A percentile compares a stretch with the other conserved stretches of the same genome.
Conservation (phyloP, 2,113 vertebrate genomes). For the Collichthys lucidus region DNA sequence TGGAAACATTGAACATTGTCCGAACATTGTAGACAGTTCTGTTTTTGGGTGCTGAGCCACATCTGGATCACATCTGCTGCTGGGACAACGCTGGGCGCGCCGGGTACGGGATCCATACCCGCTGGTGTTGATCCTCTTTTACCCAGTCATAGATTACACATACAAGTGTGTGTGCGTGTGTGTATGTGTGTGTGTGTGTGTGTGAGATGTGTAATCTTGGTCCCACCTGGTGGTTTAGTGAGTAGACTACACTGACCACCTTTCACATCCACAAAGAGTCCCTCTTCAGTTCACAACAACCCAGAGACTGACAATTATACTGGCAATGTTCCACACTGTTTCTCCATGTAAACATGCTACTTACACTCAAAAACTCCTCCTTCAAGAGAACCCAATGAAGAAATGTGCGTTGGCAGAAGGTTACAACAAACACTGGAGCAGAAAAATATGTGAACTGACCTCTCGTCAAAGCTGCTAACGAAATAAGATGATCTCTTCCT, state of each 20-base stretch:
- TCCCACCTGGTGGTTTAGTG: constrained; percentile 31
- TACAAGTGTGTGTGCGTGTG: constrained; percentile 9
- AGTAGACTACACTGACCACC: constrained; percentile 2
- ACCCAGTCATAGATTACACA: constrained; percentile 6
- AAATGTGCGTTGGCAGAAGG: constrained; percentile 38
- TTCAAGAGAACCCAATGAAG: constrained; percentile 43
- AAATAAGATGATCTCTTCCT: constrained; percentile 18
- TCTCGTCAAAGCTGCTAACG: not conserved
- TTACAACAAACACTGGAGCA: constrained; percentile 62
- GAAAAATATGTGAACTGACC: constrained; percentile 22
- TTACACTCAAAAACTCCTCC: constrained; percentile 60
- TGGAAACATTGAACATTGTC: constrained; percentile 72
- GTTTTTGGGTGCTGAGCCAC: constrained; percentile 39
- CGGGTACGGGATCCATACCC: not conserved
- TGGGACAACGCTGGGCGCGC: not conserved
- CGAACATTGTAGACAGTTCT: constrained; percentile 59
- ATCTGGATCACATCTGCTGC: constrained; percentile 38
- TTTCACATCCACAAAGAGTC: not conserved
- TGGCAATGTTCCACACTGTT: constrained; percentile 61
- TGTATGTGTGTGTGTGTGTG: constrained; percentile 4
- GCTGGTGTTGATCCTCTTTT: not conserved
- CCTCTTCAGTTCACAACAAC: not conserved
- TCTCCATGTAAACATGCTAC: constrained; percentile 80
- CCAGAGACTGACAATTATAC: constrained; percentile 43
- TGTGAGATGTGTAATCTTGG: constrained; percentile 9